phyloP scores from a whole-genome alignment of 2,797 vertebrate genomes.

The Acanthornis magna region DNA sequence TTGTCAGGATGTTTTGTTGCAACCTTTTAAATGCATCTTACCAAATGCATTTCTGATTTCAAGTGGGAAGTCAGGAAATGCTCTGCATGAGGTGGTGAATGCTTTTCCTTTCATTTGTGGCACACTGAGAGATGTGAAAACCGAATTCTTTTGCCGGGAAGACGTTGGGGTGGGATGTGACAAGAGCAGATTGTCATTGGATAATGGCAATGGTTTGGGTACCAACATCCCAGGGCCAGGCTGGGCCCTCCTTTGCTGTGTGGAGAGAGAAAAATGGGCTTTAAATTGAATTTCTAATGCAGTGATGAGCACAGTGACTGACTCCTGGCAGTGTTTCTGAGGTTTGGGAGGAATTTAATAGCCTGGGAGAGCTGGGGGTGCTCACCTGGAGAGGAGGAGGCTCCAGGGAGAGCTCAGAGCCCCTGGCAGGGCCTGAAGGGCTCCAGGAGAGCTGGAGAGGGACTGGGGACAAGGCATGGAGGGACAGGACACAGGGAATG shows the following conservation, averaged over 20 bases:
- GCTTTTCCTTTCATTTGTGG: neutral
- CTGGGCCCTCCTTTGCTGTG: neutral
- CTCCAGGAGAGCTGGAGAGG: neutral
- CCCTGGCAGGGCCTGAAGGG: rapidly evolving
- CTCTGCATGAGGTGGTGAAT: neutral
- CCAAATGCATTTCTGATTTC: neutral
- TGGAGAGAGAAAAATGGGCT: neutral
- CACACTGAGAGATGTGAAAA: neutral
- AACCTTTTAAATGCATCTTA: neutral
- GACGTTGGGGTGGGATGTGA: neutral
- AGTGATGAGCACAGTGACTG: rapidly evolving
- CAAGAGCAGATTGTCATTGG: neutral
- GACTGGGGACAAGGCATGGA: neutral
- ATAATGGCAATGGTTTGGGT: neutral
- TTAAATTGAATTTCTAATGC: neutral
- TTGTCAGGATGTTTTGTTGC: neutral
- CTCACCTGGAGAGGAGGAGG: neutral
- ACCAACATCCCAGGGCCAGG: neutral
- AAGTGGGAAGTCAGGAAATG: neutral
- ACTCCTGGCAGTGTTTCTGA: neutral
- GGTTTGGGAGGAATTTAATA: neutral
- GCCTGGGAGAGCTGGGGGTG: rapidly evolving
- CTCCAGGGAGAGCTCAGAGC: neutral
- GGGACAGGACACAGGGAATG: neutral
- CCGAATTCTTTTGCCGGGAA: neutral